Conservation (phyloP, 2,888 invertebrate genomes). For the Drosophila tripunctata region DNA sequence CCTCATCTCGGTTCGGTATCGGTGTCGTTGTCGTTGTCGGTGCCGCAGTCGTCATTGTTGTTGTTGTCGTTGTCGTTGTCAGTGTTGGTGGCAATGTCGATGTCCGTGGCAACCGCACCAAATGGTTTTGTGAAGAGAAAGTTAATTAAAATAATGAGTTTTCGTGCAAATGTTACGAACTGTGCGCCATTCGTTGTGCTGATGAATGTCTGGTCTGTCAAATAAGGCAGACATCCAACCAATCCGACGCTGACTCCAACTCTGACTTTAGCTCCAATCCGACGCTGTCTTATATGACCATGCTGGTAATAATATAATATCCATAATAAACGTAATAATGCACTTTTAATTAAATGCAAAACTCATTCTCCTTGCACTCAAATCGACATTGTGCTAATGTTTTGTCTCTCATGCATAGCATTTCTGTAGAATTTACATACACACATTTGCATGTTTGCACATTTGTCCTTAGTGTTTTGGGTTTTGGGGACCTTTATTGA, state of each 20-base stretch:
- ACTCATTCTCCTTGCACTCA: conserved; percentile 30
- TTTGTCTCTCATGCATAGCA: conserved; percentile 23
- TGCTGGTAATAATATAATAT: conserved; percentile 36
- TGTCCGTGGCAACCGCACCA: conserved; percentile 62
- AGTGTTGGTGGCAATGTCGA: conserved; percentile 54
- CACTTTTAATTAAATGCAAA: conserved; percentile 79
- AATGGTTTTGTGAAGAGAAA: conserved; percentile 79
- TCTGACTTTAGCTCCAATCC: background rate
- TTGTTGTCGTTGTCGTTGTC: conserved; percentile 17
- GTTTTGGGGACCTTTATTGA: conserved; percentile 33
- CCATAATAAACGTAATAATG: conserved; percentile 68
- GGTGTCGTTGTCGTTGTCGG: conserved; percentile 21
- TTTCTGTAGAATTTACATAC: conserved; percentile 57
- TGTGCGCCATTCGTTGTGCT: conserved; percentile 50
- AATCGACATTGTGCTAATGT: conserved; percentile 58
- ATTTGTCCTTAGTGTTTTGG: conserved; percentile 34
- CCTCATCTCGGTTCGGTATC: conserved; percentile 32
- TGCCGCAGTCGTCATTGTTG: conserved; percentile 15
- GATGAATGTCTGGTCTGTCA: conserved; percentile 73
- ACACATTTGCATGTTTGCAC: conserved; percentile 56
- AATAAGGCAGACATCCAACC: conserved; percentile 42
- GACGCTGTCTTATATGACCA: conserved; percentile 31
- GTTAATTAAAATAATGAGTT: conserved; percentile 83
- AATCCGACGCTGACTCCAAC: conserved; percentile 4
- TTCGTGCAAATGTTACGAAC: conserved; percentile 67